Conservation (phyloP, 2,113 vertebrate species). For the Dicaeum eximium region DNA sequence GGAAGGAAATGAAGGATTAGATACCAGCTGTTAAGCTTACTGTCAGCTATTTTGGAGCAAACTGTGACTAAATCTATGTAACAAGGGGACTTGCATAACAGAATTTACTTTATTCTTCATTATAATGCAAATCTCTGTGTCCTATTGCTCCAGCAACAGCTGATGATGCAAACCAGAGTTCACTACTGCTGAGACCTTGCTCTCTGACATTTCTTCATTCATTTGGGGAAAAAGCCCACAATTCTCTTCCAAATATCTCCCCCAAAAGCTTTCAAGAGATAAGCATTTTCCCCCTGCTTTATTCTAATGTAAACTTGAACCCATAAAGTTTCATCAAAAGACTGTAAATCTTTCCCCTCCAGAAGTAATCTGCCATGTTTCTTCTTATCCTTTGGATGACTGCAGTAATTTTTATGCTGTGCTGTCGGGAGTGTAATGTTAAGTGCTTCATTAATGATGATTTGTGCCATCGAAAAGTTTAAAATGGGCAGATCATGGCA, state of each 20-base stretch:
- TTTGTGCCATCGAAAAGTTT: conserved; percentile 68
- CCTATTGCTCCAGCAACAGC: background rate
- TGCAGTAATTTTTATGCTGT: conserved; percentile 67
- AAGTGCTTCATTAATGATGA: conserved; percentile 77
- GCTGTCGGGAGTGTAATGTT: conserved; percentile 69
- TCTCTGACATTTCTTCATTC: conserved; percentile 21
- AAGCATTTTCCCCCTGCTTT: background rate
- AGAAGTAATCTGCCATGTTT: conserved; percentile 55
- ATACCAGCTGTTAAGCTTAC: background rate
- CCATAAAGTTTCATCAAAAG: conserved; percentile 56
- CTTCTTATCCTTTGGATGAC: conserved; percentile 65
- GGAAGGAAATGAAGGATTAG: background rate
- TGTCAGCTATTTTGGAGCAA: background rate
- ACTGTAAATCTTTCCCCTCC: conserved; percentile 51
- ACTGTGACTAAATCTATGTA: background rate
- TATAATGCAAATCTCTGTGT: background rate
- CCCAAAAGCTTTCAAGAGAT: conserved; percentile 32
- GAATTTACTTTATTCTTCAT: background rate
- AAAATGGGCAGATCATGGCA: conserved; percentile 70
- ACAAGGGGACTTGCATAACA: background rate
- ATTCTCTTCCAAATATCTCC: conserved; percentile 5
- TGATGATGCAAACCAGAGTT: background rate
- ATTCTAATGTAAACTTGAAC: conserved; percentile 49
- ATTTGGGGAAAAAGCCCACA: background rate
- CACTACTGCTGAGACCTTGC: background rate